Base-by-base conservation (phyloP, 1,140 invertebrate species). In the Neodiprion pinetum region DNA sequence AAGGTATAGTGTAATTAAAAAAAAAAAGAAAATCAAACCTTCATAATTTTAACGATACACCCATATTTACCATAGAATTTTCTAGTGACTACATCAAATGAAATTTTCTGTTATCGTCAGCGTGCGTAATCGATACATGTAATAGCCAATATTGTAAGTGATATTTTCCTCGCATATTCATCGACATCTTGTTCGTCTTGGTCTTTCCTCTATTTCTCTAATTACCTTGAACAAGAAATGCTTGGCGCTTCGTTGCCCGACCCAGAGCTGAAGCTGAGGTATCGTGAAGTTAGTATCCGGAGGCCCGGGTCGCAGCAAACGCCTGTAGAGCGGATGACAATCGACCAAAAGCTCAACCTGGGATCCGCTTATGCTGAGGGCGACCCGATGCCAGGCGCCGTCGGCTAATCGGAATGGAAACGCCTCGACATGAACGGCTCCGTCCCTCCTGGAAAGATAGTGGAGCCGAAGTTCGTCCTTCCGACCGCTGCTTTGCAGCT, bases 401-500 rank as follows among this genome's bases (percentile, higher is more conserved):
- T 97, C 96, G 70, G 95, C 95, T 83, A 97, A 90, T 79, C 92
- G 91, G 88, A 94, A 96, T 79, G 93, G 94, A 90, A 97, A 97
- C 85, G 94, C 93, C 90, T 97, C 96, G 74, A 95, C 92, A 82
- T 93, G 92, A 78, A 94, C 91, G 72, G 87, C 87, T 50, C 90
- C 90, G 78, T 91, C 91, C 78, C 91, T 89, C 73, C 90, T 89
- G 76, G 91, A 91, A 81, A 93, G 91, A 83, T 94, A 94, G 86
- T 94, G 92, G 83, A 95, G 89, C 79, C 94, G 91, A 89, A 97
- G 91, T 87, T 97, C 95, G 87, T 96, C 93, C 81, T 93, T 93
- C 23, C 95, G 91, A 73, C 95, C 96, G 88, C 95, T 96, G 82
- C 95, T 96, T 90, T 97, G 95, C 83, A 97, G 90, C 90, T 97